A percentile compares a stretch with the other conserved stretches of the same genome.
Conservation (phyloP, 2,797 vertebrate species). For the Chelidonichthys spinosus region DNA sequence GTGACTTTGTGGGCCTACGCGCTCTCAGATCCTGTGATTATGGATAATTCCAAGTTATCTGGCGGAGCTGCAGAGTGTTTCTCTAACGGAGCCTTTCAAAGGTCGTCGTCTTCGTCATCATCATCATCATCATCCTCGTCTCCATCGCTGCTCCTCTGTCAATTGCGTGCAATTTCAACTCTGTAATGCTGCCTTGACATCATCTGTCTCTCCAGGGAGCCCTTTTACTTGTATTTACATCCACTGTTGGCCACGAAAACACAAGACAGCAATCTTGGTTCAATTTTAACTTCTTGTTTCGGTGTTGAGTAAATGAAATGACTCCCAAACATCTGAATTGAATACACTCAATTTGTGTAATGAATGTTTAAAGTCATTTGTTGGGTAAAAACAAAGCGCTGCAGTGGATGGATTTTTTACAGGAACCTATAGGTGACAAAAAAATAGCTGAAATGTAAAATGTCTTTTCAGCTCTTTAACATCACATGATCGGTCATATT, state of each 20-base stretch:
- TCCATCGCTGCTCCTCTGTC: constrained; percentile 41
- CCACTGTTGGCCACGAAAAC: constrained; percentile 2
- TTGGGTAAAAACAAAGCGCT: too few relatives aligned
- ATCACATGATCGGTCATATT: too few relatives aligned
- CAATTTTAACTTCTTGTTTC: neutral
- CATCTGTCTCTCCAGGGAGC: constrained; percentile 14
- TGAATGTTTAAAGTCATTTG: too few relatives aligned
- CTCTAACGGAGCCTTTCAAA: constrained; percentile 47
- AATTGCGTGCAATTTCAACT: constrained; percentile 45
- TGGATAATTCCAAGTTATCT: constrained; percentile 62
- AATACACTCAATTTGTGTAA: too few relatives aligned
- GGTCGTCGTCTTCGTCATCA: constrained; percentile 43
- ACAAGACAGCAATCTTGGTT: neutral
- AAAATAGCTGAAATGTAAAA: too few relatives aligned
- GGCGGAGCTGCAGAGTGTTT: constrained; percentile 54
- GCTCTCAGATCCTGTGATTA: constrained; percentile 67
- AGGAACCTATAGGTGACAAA: too few relatives aligned
- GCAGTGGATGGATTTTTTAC: too few relatives aligned
- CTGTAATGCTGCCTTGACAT: constrained; percentile 35
- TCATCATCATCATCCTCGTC: neutral
- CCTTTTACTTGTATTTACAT: neutral
- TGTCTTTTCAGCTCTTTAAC: too few relatives aligned
- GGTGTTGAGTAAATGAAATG: neutral
- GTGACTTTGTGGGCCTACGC: constrained; percentile 54
- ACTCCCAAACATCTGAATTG: neutral